Percentiles rank a stretch among this genome's conserved stretches.
Conservation (phyloP, 35 echinoderm and acorn worm genomes). For the Amphiura filiformis region DNA sequence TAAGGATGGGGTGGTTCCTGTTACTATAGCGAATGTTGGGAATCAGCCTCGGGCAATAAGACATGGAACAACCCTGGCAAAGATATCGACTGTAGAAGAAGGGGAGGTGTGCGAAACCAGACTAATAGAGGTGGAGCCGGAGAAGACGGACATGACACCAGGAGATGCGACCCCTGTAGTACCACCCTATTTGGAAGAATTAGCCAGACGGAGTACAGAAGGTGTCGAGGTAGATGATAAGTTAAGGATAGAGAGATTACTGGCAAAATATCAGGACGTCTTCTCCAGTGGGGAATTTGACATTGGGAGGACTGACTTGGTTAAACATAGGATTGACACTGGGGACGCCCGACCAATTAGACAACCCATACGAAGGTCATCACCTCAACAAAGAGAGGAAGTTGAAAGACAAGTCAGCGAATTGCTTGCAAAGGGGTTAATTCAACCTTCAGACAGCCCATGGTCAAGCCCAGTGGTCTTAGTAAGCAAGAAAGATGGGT, state of each 20-base stretch:
- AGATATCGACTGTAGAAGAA: neutral
- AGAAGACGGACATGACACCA: no score
- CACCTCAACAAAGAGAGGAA: slow-evolving; percentile 18
- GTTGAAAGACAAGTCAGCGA: slow-evolving; percentile 18
- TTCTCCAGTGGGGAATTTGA: slow-evolving; percentile 17
- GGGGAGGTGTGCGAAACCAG: neutral
- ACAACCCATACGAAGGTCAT: neutral
- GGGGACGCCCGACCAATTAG: neutral
- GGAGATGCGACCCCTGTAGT: neutral
- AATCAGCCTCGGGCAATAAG: neutral
- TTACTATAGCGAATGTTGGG: neutral
- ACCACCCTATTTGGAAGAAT: neutral
- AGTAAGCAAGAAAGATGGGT: slow-evolving; percentile 59
- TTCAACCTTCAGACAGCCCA: slow-evolving; percentile 48
- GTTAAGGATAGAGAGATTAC: neutral
- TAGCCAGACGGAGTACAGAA: neutral
- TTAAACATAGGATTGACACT: slow-evolving; percentile 2
- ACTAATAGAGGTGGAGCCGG: neutral
- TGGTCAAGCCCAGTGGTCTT: slow-evolving; percentile 47
- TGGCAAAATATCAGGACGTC: slow-evolving; percentile 18
- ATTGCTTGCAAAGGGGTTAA: neutral
- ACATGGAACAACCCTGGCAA: neutral
- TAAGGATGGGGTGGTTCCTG: neutral
- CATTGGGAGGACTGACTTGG: slow-evolving; percentile 14
- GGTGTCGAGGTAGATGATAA: neutral